These are phyloP conservation scores for Hermodice carunculata DNA, from an alignment of 2,888 invertebrate genomes.

Conservation along the genomic window DNA sequence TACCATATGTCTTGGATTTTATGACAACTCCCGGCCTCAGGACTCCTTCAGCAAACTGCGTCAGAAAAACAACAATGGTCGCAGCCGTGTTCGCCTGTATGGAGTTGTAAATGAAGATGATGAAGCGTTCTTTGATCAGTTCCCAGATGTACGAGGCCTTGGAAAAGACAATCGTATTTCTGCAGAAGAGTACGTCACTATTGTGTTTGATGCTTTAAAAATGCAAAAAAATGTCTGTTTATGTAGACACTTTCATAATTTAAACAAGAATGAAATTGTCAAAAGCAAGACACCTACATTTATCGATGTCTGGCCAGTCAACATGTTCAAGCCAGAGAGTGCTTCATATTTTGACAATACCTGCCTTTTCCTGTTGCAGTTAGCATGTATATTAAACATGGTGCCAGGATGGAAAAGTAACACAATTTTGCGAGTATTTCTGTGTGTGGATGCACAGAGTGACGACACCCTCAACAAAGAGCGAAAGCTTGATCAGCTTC, in stretches of 20 bases:
- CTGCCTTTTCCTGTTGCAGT: conserved; percentile 94
- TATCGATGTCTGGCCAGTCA: conserved; percentile 98
- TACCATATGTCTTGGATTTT: conserved; percentile 91
- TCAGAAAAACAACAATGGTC: conserved; percentile 60
- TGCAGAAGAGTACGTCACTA: conserved; percentile 81
- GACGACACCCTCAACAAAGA: conserved; percentile 61
- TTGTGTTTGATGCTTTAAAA: conserved; percentile 88
- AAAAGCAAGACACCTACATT: conserved; percentile 75
- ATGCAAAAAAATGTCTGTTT: conserved; percentile 96
- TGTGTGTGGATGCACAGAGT: conserved; percentile 73
- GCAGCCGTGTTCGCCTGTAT: background rate
- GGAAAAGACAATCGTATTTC: conserved; percentile 42
- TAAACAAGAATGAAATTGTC: conserved; percentile 84
- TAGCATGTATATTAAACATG: conserved; percentile 96
- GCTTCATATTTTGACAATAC: conserved; percentile 88
- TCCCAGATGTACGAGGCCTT: conserved; percentile 42
- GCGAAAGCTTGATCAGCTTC: conserved; percentile 73
- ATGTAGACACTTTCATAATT: conserved; percentile 88
- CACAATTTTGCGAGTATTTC: conserved; percentile 84
- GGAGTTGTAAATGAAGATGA: background rate
- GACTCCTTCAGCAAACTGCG: conserved; percentile 71
- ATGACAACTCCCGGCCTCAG: conserved; percentile 80
- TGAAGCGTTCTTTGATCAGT: too few species aligned
- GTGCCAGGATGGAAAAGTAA: conserved; percentile 77
- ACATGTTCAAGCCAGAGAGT: conserved; percentile 85